A percentile compares a stretch with the other conserved stretches of the same genome.
These are phyloP conservation scores for Diuraphis noxia DNA, from an alignment of 1,140 invertebrate genomes.

Conservation along the genomic window DNA sequence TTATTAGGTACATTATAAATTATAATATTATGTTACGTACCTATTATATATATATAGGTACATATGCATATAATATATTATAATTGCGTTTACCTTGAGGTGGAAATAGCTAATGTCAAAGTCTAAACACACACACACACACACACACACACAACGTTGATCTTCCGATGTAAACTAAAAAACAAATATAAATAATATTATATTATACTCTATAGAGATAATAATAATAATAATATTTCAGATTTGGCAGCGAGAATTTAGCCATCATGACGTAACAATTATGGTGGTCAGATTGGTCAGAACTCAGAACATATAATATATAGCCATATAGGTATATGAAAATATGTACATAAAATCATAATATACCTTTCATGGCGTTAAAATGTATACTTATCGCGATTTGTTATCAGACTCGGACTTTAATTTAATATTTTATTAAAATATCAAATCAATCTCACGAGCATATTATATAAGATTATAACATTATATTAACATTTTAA, in stretches of 20 bases:
- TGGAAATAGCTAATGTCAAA: background rate
- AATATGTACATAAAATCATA: background rate
- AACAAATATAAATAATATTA: slow-evolving; percentile 5
- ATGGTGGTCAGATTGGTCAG: background rate
- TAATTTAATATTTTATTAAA: slow-evolving; percentile 7
- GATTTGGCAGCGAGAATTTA: background rate
- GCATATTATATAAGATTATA: too few relatives aligned
- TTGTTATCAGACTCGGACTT: background rate
- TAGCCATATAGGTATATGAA: background rate
- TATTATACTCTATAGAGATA: background rate
- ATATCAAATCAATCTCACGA: background rate
- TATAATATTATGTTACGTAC: background rate
- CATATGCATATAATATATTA: background rate
- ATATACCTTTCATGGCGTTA: background rate
- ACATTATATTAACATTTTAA: background rate
- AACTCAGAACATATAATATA: background rate
- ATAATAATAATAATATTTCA: background rate
- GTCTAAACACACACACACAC: background rate
- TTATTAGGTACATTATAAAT: background rate
- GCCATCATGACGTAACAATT: background rate
- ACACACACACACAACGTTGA: background rate
- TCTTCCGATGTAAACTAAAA: background rate
- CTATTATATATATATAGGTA: background rate
- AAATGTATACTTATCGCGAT: background rate
- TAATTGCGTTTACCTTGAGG: slow-evolving; percentile 5